Percentiles rank a stretch among this genome's conserved stretches.
Evolutionary conservation across 1,140 invertebrate species (phyloP).

Genomic region (Samia ricini): DNA sequence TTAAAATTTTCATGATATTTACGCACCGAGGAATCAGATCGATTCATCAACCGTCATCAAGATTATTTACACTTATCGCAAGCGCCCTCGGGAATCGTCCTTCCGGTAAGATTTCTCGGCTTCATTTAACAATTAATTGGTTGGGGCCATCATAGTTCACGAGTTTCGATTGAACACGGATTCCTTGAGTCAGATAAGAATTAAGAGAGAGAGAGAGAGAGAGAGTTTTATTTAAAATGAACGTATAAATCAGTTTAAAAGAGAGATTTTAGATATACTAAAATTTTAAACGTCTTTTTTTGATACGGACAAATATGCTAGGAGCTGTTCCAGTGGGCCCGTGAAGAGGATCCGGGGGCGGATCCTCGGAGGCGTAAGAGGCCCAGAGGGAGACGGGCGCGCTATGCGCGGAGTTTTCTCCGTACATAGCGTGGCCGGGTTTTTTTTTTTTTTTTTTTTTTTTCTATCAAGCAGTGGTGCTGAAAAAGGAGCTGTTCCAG

Average conservation of each 20-base stretch:
- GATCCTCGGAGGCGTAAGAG: no score
- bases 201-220: no score
- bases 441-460: no score
- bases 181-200: background rate
- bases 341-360: no score
- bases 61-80: slow-evolving; percentile 16
- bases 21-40: background rate
- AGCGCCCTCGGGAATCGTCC: slow-evolving; percentile 14
- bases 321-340: no score
- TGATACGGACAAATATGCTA: no score
- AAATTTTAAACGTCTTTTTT: no score
- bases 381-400: no score
- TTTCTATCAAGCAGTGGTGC: no score
- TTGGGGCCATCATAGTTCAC: slow-evolving; percentile 19
- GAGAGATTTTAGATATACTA: background rate
- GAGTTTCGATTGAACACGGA: slow-evolving; percentile 4
- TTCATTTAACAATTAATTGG: slow-evolving; percentile 21
- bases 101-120: slow-evolving; percentile 13
- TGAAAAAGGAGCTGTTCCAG: no score
- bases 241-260: background rate
- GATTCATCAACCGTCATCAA: background rate
- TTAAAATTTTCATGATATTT: background rate
- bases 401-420: no score
- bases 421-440: no score
- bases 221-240: slow-evolving; percentile 1